Evolutionary conservation across 2,888 invertebrate species (phyloP), one percentile per base, ranked within the genome.

Genomic region (Penaeus monodon): DNA sequence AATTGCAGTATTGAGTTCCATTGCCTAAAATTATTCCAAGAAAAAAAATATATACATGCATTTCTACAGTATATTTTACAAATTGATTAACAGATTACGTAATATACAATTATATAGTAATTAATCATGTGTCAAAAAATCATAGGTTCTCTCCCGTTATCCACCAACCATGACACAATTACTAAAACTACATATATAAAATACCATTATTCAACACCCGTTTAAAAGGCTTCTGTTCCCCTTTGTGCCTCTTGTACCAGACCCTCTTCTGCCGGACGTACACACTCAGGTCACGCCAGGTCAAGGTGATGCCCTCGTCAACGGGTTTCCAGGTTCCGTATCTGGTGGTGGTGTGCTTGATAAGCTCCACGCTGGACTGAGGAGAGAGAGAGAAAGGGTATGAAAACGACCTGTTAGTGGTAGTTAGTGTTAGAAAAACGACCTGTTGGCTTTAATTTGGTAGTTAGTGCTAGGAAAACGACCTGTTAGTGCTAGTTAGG

Each of bases 201-300:
- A 92, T 92, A 96, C 96, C 96, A 92, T 95, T 95, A 92, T 96
- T 96, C 65, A 97, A 95, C 80, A 97, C 95, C 91, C 95, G 94
- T 92, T 96, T 96, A 91, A 95, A 94, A 49, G 93, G 86, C 76
- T 89, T 85, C 76, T 88, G 91, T 91, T 27, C 10, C 3, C 6
- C 88, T 88, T 81, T 92, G 68, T 70, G 33, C 20, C 68, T 76
- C 81, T 85, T 88, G 33, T 84, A 88, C 82, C 86, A 87, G 12
- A 88, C 33, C 44, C 68, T 81, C 57, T 81, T 85, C 83, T 88
- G 89, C 1, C 86, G 88, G n/a, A 89, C 81, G 64, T 88, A 88
- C 70, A 88, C 90, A 44, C 84, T 88, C 57, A 90, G 78, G 70
- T 90, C 90, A 20, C 89, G 76, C 90, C 90, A 90, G 76, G 87